phyloP scores from a whole-genome alignment of 2,113 vertebrate genomes.

The Anhinga rufa region DNA sequence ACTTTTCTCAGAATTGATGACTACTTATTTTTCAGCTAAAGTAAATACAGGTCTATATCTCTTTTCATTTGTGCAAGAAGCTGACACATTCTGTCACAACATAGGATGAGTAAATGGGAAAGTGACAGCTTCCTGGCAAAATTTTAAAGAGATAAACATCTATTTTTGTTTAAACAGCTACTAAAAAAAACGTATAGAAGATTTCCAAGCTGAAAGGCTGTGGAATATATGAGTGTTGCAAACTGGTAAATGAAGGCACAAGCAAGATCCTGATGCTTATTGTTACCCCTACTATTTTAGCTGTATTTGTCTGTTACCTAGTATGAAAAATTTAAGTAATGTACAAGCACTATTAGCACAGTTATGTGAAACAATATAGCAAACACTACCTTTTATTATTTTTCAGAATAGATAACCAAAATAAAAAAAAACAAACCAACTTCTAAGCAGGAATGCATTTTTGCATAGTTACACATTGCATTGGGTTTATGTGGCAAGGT shows the following conservation, averaged over 20 bases:
- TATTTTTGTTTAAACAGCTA: constrained; percentile 81
- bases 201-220: constrained; percentile 64
- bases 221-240: constrained; percentile 47
- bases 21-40: constrained; percentile 79
- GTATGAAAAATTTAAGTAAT: background rate
- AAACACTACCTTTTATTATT: background rate
- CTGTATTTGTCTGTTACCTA: background rate
- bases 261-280: constrained; percentile 3
- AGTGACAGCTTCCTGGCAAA: constrained; percentile 81
- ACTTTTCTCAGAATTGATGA: constrained; percentile 77
- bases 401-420: background rate
- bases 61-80: constrained; percentile 77
- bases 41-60: constrained; percentile 80
- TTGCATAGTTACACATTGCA: background rate
- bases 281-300: background rate
- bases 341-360: background rate
- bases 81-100: constrained; percentile 83
- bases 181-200: constrained; percentile 57
- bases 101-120: constrained; percentile 75
- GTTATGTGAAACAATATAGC: background rate
- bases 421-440: background rate
- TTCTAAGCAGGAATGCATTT: background rate
- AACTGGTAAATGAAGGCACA: constrained; percentile 51
- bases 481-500: background rate
- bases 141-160: constrained; percentile 83